A percentile compares a stretch with the other conserved stretches of the same genome.
These are phyloP conservation scores for Myiozetetes cayanensis DNA, from an alignment of 2,113 vertebrate genomes.

Conservation along the genomic window DNA sequence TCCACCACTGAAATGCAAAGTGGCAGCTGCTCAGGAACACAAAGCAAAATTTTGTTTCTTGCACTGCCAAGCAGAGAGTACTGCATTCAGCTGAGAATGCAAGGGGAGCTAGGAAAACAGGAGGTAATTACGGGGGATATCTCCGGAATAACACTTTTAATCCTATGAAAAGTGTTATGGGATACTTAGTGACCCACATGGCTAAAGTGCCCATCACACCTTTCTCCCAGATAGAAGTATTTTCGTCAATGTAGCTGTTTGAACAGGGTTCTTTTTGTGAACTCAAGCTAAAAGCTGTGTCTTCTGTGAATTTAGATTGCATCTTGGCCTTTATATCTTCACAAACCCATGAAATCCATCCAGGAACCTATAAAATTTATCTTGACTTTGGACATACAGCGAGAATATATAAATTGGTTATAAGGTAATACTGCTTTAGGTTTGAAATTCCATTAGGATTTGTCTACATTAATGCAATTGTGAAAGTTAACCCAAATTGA, in stretches of 20 bases:
- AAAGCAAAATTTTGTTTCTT: neutral
- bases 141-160: neutral
- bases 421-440: neutral
- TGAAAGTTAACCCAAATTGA: slow-evolving; percentile 24
- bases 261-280: neutral
- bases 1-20: neutral
- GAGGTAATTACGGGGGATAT: neutral
- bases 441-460: neutral
- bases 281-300: neutral
- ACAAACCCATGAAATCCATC: neutral
- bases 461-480: neutral
- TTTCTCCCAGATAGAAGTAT: neutral
- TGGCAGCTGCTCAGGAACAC: neutral
- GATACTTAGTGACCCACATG: neutral
- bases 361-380: neutral
- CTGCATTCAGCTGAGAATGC: neutral
- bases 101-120: neutral
- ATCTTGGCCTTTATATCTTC: neutral
- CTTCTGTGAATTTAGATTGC: neutral
- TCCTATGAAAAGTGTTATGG: neutral
- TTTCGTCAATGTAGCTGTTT: neutral
- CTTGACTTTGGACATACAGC: neutral
- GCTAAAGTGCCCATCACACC: neutral
- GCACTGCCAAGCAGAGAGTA: neutral
- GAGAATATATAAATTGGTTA: neutral